Conservation (phyloP, 2,113 vertebrate genomes). For the Pomatorhinus ruficollis region DNA sequence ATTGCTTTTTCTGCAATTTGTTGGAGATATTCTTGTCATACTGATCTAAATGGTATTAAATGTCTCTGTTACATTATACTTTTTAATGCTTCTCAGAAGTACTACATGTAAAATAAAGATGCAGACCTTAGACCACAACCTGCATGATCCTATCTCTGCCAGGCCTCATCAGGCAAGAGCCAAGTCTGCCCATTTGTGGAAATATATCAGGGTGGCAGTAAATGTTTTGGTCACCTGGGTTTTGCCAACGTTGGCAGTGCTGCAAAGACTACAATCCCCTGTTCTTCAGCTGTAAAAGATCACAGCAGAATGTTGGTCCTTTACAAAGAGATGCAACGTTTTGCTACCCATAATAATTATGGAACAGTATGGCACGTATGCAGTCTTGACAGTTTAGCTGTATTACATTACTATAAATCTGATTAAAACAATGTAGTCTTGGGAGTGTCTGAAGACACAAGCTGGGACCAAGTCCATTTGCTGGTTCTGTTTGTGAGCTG, state of each 20-base stretch:
- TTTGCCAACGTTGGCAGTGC: neutral
- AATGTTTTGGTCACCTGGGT: neutral
- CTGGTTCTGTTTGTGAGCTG: neutral
- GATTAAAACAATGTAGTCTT: neutral
- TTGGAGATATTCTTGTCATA: neutral
- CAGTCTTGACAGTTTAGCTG: neutral
- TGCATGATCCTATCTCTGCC: neutral
- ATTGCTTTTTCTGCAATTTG: neutral
- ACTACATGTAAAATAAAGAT: neutral
- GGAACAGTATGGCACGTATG: neutral
- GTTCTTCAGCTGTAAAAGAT: neutral
- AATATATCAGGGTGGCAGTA: neutral
- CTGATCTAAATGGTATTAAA: neutral
- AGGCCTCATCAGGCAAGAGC: neutral
- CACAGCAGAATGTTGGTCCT: neutral
- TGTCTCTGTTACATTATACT: neutral
- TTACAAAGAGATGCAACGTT: neutral
- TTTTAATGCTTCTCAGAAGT: neutral
- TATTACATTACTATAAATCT: neutral
- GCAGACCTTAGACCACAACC: neutral
- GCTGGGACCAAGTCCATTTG: neutral
- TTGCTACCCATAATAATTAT: neutral
- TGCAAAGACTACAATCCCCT: neutral
- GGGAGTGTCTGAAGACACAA: neutral
- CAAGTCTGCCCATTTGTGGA: neutral